Conservation (phyloP, 2,113 vertebrate species). For the Danio rerio region GRCz12tu NC_133194.1:8979001-8979500, state of each 20-base stretch:
- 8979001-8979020: neutral
- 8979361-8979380: too few relatives aligned
- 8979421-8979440: too few relatives aligned
- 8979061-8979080: neutral
- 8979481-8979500: too few relatives aligned
- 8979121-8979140: neutral
- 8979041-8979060: neutral
- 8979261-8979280: neutral
- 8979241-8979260: neutral
- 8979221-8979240: neutral
- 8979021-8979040: neutral
- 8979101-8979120: neutral
- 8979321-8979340: neutral
- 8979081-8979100: neutral
- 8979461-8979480: too few relatives aligned
- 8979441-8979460: too few relatives aligned
- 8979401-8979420: too few relatives aligned
- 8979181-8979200: neutral
- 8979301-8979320: neutral
- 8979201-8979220: neutral
- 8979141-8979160: neutral
- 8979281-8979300: slow-evolving; percentile 2
- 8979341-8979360: too few relatives aligned
- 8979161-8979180: neutral
- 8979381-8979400: too few relatives aligned